Evolutionary conservation across 1,140 invertebrate genomes (phyloP), one percentile per base, ranked within the genome.

Genomic region (Heterodera schachtii): DNA sequence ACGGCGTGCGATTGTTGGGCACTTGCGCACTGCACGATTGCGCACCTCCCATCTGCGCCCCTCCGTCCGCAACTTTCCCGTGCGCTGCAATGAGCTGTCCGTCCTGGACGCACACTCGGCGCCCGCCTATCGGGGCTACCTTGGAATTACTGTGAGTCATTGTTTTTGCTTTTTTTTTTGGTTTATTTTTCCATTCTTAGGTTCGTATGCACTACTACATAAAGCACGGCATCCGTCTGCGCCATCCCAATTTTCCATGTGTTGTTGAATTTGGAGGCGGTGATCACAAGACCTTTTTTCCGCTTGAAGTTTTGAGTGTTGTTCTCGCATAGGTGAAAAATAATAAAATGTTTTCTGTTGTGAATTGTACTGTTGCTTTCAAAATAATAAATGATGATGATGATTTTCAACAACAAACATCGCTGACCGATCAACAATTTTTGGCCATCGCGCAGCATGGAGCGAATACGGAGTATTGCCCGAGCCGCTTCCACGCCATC

Each of bases 321-420:
- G 73, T 75, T n/a, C 5, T 31, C 52, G 41, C 7, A 73, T n/a
- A 73, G 52, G 31, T 31, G 31, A 31, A 31, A 31, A 31, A 31
- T 31, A 19, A 21, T 47, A n/a, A 73, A 21, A 73, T 6, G 44
- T 4, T 31, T 16, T n/a, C 7, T 3, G 41, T 73, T 41, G 7
- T n/a, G 1, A 73, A 73, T 41, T 73, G 73, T 73, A 73, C 73
- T 4, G 73, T 73, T 73, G 73, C 52, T n/a, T 73, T 73, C 31
- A 73, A 73, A 73, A n/a, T 73, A 52, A 52, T 52, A 52, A 52
- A 52, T 52, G 8, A 31, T 31, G 31, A 31, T 31, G 31, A 31
- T 31, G 31, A 31, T 31, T 1, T 31, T 31, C 31, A 31, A 31
- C 31, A 31, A 31, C 31, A 0, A 31, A 31, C n/a, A 31, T 73